phyloP scores from a whole-genome alignment of 2,888 invertebrate genomes.

The Sericinus montela region DNA sequence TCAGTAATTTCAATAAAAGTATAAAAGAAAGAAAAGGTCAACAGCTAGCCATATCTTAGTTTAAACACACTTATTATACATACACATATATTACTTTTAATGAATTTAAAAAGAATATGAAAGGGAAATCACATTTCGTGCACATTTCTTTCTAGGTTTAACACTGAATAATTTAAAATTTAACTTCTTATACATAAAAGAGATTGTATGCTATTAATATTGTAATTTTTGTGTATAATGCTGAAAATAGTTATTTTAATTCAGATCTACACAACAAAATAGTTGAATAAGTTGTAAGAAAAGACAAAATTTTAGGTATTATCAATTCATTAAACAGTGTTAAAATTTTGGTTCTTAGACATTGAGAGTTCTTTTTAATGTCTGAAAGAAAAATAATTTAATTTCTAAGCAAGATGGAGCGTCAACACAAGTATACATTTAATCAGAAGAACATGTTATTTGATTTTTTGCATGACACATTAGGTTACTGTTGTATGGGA shows the following conservation, averaged over 20 bases:
- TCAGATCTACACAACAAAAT: conserved; percentile 61
- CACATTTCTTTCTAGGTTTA: conserved; percentile 2
- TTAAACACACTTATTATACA: conserved; percentile 43
- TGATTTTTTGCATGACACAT: conserved; percentile 7
- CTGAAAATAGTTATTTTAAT: conserved; percentile 50
- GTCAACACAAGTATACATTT: neutral
- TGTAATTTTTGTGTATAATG: conserved; percentile 25
- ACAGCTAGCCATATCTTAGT: conserved; percentile 56
- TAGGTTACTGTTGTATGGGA: conserved; percentile 85
- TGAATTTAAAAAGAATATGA: conserved; percentile 69
- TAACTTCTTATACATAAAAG: conserved; percentile 6
- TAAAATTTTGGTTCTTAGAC: conserved; percentile 15
- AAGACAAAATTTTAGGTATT: conserved; percentile 31
- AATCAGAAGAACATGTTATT: conserved; percentile 10
- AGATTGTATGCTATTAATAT: neutral
- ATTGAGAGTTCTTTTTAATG: conserved; percentile 8
- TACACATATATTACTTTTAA: conserved; percentile 42
- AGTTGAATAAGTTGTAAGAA: neutral
- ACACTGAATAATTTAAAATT: conserved; percentile 5
- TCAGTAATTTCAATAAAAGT: neutral
- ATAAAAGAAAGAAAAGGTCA: conserved; percentile 33
- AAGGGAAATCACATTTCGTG: conserved; percentile 56
- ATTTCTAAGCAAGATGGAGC: neutral
- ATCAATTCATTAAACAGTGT: conserved; percentile 43
- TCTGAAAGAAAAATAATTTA: conserved; percentile 7